Evolutionary conservation across 2,888 invertebrate species (phyloP).

Genomic region (Caenorhabditis sp.): DNA sequence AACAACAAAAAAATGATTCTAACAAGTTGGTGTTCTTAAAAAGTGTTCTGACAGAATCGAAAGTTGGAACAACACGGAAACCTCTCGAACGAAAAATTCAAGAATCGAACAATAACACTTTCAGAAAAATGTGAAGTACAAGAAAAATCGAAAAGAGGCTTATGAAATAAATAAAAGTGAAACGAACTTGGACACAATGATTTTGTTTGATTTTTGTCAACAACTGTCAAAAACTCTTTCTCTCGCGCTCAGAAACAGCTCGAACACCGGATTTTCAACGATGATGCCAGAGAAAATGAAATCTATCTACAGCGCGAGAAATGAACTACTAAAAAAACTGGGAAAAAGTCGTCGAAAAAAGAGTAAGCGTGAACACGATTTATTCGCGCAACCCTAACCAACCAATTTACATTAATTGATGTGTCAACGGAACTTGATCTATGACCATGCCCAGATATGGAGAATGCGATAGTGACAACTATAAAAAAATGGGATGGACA

Average conservation of each 20-base stretch:
- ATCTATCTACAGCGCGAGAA: no score
- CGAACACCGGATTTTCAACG: no score
- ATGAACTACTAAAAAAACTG: background rate
- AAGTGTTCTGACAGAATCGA: no score
- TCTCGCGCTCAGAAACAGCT: no score
- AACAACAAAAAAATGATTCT: no score
- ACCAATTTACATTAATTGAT: background rate
- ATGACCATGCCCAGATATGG: constrained; percentile 4
- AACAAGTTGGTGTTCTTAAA: no score
- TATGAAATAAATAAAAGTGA: background rate
- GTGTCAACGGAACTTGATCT: constrained; percentile 4
- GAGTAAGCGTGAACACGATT: background rate
- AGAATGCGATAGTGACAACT: background rate
- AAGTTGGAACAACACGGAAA: background rate
- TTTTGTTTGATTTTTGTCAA: background rate
- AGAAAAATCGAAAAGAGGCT: background rate
- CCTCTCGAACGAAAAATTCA: background rate
- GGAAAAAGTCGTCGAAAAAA: background rate
- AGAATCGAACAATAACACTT: background rate
- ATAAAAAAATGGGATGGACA: background rate
- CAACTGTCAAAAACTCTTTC: background rate
- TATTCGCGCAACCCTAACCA: background rate
- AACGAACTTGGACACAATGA: constrained; percentile 1
- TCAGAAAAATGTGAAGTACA: background rate
- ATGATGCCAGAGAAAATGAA: no score